Base-by-base conservation (phyloP, 2,113 vertebrate species). In the Chascanopsetta lugubris region DNA sequence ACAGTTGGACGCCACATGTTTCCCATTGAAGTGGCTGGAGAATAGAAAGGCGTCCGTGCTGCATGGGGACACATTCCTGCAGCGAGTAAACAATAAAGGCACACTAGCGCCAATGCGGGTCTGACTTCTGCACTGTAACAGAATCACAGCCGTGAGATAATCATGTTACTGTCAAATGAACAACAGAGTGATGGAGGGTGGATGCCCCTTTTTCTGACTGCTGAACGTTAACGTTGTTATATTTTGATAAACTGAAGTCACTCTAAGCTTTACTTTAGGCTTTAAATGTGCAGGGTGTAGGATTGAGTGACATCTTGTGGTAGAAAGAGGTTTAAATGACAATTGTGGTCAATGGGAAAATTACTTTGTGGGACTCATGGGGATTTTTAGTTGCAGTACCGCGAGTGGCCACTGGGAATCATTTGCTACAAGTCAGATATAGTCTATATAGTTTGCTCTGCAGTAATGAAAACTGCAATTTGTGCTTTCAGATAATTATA, bases 1-100 rank as follows among this genome's bases (percentile, higher is more conserved):
- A 25, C 57, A 46, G 51, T 56, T 43, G 54, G 56, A 62, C 36
- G 46, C 67, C 75, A 47, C 64, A 61, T 75, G 59, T 58, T 79
- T 82, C 72, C 77, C 18, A 49, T 47, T 68, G 6, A 55, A 63
- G 54, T 56, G 12, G 45, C 20, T n/a, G 46, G 32, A 69, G 36
- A 76, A 57, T 65, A n/a, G 57, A 22, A 61, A 22, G 13, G 2
- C 3, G 2, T 55, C 55, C 13, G 7, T 42, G 38, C 38, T n/a
- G n/a, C n/a, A n/a, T n/a, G n/a, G 24, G 49, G 30, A 72, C 40
- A 63, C 30, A 64, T 64, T 73, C 51, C 40, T 34, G 49, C 50
- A 26, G 62, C 55, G 32, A 76, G 55, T 59, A 38, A 61, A 56
- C 26, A 73, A 27, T 32, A 57, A 70, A n/a, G 45, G 69, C 27